Evolutionary conservation across 2,888 invertebrate genomes (phyloP).

Genomic region (Macrophya alboannulata): DNA sequence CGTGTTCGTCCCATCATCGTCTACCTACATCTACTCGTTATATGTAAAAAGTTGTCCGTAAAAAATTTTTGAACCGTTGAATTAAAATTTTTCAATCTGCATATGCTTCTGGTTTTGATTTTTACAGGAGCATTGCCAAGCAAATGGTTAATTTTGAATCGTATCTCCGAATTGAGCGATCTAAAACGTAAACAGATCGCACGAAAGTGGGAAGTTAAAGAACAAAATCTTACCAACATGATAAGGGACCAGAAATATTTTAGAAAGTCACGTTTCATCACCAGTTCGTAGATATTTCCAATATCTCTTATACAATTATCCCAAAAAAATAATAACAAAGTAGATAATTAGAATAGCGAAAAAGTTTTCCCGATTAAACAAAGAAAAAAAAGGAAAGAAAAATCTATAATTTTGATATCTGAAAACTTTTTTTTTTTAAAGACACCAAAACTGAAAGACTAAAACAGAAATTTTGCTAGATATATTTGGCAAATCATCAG

Average conservation of each 20-base stretch:
- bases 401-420: neutral
- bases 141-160: constrained; percentile 74
- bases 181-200: constrained; percentile 76
- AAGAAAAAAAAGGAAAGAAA: neutral
- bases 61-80: neutral
- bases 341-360: neutral
- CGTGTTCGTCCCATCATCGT: constrained; percentile 4
- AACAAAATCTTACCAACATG: constrained; percentile 65
- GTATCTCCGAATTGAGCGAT: constrained; percentile 75
- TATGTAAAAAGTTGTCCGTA: neutral
- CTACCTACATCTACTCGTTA: neutral
- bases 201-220: constrained; percentile 76
- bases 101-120: constrained; percentile 54
- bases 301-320: neutral
- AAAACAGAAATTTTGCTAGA: neutral
- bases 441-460: no score
- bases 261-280: constrained; percentile 51
- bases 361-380: neutral
- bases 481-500: neutral
- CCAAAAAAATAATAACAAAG: neutral
- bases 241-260: constrained; percentile 59
- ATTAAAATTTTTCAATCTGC: constrained; percentile 38
- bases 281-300: neutral
- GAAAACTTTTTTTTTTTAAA: neutral
- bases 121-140: constrained; percentile 76